A percentile compares a stretch with the other conserved stretches of the same genome.
Evolutionary conservation across 2,888 invertebrate species (phyloP).

Genomic region (Acrocyrtus sp.): DNA sequence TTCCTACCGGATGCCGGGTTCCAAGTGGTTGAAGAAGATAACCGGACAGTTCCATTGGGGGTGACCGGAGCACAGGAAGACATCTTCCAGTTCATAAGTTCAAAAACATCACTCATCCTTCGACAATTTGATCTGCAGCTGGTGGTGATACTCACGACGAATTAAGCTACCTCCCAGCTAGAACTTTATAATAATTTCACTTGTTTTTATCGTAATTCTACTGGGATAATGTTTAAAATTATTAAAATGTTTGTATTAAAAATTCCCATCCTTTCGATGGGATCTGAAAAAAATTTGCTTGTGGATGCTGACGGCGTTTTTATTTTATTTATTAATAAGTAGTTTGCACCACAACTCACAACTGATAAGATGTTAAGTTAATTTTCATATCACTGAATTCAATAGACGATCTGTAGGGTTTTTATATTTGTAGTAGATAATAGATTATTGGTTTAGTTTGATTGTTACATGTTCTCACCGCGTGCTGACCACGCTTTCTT

Average conservation of each 20-base stretch:
- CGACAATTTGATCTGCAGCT: constrained; percentile 27
- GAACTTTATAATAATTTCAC: constrained; percentile 26
- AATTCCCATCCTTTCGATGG: constrained; percentile 27
- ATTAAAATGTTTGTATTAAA: constrained; percentile 43
- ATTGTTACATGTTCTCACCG: too few species aligned
- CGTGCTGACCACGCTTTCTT: too few species aligned
- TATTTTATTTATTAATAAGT: too few species aligned
- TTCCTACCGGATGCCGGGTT: constrained; percentile 22
- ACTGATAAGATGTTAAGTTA: too few species aligned
- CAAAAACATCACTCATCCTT: not conserved
- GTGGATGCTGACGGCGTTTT: too few species aligned
- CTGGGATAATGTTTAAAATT: constrained; percentile 35
- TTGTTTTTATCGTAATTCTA: constrained; percentile 26
- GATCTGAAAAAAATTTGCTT: constrained; percentile 25
- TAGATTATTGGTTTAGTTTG: too few species aligned
- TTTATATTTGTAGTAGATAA: too few species aligned
- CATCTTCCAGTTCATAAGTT: not conserved
- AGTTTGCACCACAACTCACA: too few species aligned
- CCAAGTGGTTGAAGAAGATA: not conserved
- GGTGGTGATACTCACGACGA: constrained; percentile 28
- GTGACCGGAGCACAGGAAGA: not conserved
- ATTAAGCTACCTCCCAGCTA: constrained; percentile 42
- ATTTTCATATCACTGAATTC: too few species aligned
- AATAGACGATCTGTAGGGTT: too few species aligned
- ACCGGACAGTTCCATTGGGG: too few species aligned